Evolutionary conservation across 2,888 invertebrate species (phyloP), one percentile per base, ranked within the genome.

Genomic region (Limenitis camilla): DNA sequence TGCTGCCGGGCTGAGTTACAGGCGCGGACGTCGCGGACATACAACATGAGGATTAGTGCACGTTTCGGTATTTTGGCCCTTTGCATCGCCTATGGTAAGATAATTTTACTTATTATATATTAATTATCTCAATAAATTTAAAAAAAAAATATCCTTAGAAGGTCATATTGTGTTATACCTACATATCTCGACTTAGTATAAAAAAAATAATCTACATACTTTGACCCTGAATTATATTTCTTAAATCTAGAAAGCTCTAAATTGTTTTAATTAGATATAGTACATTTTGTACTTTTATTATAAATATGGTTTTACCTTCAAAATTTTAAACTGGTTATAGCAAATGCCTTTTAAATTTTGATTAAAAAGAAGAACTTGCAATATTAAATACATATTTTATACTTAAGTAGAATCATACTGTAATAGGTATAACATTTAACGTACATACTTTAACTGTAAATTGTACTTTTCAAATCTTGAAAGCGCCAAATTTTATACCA

Each of bases 61-160:
- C 72, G 71, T 63, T 68, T 78, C 68, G 74, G 72, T 67, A 65
- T 73, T 61, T 64, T 81, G 46, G 65, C 76, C 62, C 75, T 78
- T 66, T 80, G 77, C 75, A 56, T 83, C 53, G 78, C 82, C 53
- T 75, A 68, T 59, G 86, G 86, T 87, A 66, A 85, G 84, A 71
- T 1, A 46, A 30, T 41, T 41, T 40, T 36, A 41, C 30, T 30
- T 45, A 8, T 42, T 44, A 19, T n/a, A n/a, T n/a, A n/a, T n/a
- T n/a, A n/a, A n/a, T n/a, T n/a, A 40, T 46, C 51, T 27, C 27
- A 8, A 31, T 28, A 30, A 29, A 31, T 41, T n/a, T 32, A 19
- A 35, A 49, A 19, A 19, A 19, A 19, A 19, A 2, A 19, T 19
- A 19, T 19, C 3, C 19, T 19, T 19, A 19, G 19, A n/a, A n/a